Evolutionary conservation across 1,140 invertebrate genomes (phyloP), one percentile per base, ranked within the genome.

Genomic region (Zaprionus inermis): DNA sequence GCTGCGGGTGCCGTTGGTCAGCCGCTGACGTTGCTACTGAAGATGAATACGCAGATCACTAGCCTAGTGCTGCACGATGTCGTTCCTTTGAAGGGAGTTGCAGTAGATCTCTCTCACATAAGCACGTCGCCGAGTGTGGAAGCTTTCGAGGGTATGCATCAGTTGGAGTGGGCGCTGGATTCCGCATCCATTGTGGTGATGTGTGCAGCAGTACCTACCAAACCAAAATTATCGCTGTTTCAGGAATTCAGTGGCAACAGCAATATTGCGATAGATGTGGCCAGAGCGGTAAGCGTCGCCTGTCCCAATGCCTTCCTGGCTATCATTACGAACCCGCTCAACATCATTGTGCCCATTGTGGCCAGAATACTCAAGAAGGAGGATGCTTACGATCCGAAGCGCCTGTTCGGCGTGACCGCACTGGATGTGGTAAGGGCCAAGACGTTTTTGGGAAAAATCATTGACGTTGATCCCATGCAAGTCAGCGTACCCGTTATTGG

Each of bases 181-280:
- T 91, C 76, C 54, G 94, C 95, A 12, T 95, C 99, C 91, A 94
- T 99, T 41, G 97, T 99, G 1, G 96, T 99, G 18, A 97, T 99
- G 79, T 98, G 98, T 41, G 99, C 98, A 57, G 99, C 98, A 49
- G 96, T 99, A 0, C 98, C 98, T 32, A 95, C 98, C 69, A 99
- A 99, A 93, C 98, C 98, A 49, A 98, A 95, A 65, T 97, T 97
- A 96, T 96, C 95, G 5, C 94, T 96, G 55, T 97, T 98, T 93
- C 98, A 99, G 93, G 94, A 99, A 2, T 98, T 99, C 93, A 98
- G 98, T 91, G 98, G 96, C 2, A 99, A 99, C 93, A 98, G 98
- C 20, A 96, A 95, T n/a, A 98, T 99, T 90, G 98, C 99, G 1
- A 93, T 96, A 7, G 96, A 98, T 92, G 93, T 99, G 6, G 95